These are phyloP conservation scores for Electrophaes corylata DNA, from an alignment of 2,888 invertebrate species.

Conservation along the genomic window DNA sequence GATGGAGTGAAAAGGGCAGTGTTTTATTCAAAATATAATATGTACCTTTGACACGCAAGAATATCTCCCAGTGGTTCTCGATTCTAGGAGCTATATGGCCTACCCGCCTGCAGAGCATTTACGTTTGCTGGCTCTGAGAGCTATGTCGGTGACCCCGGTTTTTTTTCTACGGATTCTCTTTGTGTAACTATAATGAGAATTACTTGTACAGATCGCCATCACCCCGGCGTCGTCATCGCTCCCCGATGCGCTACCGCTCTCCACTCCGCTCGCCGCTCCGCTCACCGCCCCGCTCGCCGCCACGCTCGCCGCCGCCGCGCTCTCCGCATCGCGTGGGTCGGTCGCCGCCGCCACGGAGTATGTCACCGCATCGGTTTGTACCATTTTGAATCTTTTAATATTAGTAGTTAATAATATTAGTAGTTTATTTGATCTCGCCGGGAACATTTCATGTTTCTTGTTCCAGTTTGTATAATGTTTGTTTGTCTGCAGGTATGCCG, in stretches of 20 bases:
- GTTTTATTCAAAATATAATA: no score
- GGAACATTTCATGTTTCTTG: no score
- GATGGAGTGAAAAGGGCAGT: no score
- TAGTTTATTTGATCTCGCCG: no score
- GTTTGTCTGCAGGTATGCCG: constrained; percentile 63
- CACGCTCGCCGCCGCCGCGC: constrained; percentile 49
- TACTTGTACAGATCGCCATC: constrained; percentile 65
- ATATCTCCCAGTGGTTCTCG: no score
- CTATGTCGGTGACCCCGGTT: no score
- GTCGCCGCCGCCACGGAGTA: constrained; percentile 53
- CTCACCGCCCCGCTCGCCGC: constrained; percentile 48
- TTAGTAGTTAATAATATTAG: no score
- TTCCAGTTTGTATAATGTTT: constrained; percentile 6
- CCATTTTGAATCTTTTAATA: background rate
- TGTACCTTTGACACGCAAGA: no score
- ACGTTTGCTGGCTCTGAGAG: no score
- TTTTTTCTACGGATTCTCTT: no score
- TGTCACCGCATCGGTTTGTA: constrained; percentile 67
- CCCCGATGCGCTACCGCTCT: constrained; percentile 64
- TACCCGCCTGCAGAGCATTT: no score
- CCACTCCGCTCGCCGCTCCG: constrained; percentile 64
- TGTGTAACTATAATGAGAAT: background rate
- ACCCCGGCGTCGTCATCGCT: constrained; percentile 77
- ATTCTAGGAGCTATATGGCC: no score
- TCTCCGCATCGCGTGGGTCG: constrained; percentile 56